Conservation (phyloP, 2,888 invertebrate species). For the Merodon equestris region DNA sequence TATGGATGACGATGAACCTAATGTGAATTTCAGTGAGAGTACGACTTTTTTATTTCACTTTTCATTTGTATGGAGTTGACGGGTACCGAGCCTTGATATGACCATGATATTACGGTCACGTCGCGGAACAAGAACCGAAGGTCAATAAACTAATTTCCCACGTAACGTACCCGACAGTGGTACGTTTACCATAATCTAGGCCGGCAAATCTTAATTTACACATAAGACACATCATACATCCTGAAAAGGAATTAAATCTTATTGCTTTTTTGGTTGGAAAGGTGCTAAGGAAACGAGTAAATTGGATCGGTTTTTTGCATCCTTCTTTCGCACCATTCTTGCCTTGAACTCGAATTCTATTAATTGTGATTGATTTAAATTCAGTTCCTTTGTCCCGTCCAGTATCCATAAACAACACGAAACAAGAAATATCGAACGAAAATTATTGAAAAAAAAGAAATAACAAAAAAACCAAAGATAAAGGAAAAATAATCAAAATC, state of each 20-base stretch:
- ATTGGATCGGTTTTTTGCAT: not conserved
- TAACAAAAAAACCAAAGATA: not conserved
- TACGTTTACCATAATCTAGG: too few species aligned
- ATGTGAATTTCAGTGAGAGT: conserved; percentile 46
- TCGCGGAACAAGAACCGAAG: conserved; percentile 11
- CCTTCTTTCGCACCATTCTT: not conserved
- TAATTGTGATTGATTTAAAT: conserved; percentile 67
- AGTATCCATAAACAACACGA: too few species aligned
- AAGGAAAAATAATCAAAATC: conserved; percentile 34
- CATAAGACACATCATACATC: too few species aligned
- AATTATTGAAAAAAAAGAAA: too few species aligned
- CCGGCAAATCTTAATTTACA: too few species aligned
- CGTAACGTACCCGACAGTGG: not conserved
- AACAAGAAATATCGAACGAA: too few species aligned
- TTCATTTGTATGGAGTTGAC: conserved; percentile 52
- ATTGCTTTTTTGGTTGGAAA: too few species aligned
- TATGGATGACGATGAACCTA: conserved; percentile 26
- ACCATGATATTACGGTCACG: not conserved
- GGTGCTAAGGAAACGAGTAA: too few species aligned
- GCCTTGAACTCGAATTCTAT: conserved; percentile 52
- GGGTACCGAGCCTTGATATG: too few species aligned
- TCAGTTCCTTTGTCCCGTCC: conserved; percentile 52
- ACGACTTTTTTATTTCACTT: conserved; percentile 22
- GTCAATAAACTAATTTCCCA: conserved; percentile 51
- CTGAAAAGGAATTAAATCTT: too few species aligned